phyloP scores from a whole-genome alignment of 1,140 invertebrate genomes.

The Listronotus bonariensis region DNA sequence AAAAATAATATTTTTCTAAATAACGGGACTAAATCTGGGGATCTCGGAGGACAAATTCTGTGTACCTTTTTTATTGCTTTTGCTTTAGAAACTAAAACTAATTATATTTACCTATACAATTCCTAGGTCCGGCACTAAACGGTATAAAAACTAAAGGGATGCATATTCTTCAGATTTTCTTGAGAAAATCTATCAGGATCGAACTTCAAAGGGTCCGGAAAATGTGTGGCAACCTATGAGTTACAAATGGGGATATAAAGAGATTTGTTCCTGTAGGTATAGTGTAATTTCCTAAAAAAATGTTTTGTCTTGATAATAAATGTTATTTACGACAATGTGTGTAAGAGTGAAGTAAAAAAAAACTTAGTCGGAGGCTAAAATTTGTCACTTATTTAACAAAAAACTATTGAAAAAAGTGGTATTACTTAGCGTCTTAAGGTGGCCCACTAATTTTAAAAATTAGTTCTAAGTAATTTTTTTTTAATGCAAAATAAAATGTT shows the following conservation, averaged over 20 bases:
- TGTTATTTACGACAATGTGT: too few relatives aligned
- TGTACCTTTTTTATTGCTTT: neutral
- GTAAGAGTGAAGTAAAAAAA: too few relatives aligned
- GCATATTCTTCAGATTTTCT: constrained; percentile 60
- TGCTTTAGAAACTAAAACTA: neutral
- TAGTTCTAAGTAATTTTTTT: too few relatives aligned
- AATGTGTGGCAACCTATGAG: constrained; percentile 68
- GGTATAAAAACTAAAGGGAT: constrained; percentile 71
- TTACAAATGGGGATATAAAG: constrained; percentile 56
- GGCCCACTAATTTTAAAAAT: too few relatives aligned
- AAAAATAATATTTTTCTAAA: constrained; percentile 28
- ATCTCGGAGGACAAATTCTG: neutral
- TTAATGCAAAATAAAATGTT: too few relatives aligned
- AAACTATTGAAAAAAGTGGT: too few relatives aligned
- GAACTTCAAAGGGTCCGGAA: constrained; percentile 72
- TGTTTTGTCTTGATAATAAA: neutral
- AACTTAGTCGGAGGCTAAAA: too few relatives aligned
- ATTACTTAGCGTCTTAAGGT: too few relatives aligned
- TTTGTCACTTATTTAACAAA: too few relatives aligned
- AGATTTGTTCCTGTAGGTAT: constrained; percentile 56
- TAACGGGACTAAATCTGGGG: neutral
- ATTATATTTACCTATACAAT: constrained; percentile 66
- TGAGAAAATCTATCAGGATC: constrained; percentile 72
- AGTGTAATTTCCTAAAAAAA: constrained; percentile 38
- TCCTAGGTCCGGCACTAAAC: constrained; percentile 72